Evolutionary conservation across 2,797 vertebrate genomes (phyloP).

Genomic region (Chrysolophus pictus): DNA sequence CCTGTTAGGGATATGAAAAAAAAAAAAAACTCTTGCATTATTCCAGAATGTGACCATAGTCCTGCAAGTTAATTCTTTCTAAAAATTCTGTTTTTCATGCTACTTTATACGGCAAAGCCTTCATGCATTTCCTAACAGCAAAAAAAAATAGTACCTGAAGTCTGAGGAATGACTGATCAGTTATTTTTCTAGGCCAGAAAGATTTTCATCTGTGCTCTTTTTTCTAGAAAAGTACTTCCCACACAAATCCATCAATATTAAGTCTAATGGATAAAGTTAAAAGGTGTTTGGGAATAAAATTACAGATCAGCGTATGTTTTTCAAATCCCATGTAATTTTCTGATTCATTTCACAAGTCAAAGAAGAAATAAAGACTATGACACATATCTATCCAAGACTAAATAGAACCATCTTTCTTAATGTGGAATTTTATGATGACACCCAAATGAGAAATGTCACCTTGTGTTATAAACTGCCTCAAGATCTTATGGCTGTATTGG

Average conservation of each 20-base stretch:
- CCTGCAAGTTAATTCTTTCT: neutral
- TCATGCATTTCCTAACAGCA: neutral
- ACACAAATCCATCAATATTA: neutral
- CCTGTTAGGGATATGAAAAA: neutral
- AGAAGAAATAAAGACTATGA: constrained; percentile 9
- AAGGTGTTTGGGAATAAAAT: constrained; percentile 1
- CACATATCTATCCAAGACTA: constrained; percentile 3
- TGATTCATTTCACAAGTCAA: constrained; percentile 22
- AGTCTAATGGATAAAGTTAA: neutral
- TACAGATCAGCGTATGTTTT: constrained; percentile 5
- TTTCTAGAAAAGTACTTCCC: neutral
- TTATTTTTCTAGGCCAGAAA: neutral
- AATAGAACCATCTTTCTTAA: constrained; percentile 8
- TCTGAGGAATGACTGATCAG: neutral
- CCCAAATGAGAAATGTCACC: constrained; percentile 17
- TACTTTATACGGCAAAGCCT: neutral
- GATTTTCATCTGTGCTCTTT: neutral
- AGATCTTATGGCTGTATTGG: neutral
- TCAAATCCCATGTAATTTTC: neutral
- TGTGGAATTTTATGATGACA: constrained; percentile 23
- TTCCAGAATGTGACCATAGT: neutral
- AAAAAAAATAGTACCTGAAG: neutral
- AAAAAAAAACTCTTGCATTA: neutral
- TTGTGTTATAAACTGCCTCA: neutral
- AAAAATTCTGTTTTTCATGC: neutral